Base-by-base conservation (phyloP, 2,888 invertebrate species). In the Chalcis sispes region DNA sequence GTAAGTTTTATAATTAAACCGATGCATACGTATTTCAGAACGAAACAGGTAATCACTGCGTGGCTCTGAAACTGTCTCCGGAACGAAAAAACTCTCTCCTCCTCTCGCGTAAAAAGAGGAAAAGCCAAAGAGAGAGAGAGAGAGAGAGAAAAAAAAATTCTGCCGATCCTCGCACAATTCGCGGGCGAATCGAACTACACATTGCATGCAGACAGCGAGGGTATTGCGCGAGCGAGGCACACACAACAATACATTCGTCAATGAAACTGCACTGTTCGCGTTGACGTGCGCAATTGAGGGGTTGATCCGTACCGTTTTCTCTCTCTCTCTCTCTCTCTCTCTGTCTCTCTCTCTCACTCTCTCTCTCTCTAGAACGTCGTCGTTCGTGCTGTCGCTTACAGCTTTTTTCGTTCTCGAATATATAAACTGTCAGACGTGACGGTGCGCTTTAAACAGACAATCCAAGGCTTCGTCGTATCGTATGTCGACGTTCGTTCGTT, bases 261-360 rank as follows among this genome's bases (percentile, higher is more conserved):
- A 73, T 77, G 72, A 77, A 36, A 73, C 72, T 70, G 70, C 70
- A 61, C 70, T 59, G 56, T 62, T 65, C 69, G 52, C 69, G 77
- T 77, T 77, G 77, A 77, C 73, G 61, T 77, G 72, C 65, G 70
- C 77, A 77, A 77, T 77, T 77, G 77, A 77, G 77, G 77, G 72
- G 64, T 71, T 76, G 75, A 76, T 76, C 71, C 61, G 46, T 36
- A 36, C 25, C 66, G 46, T 23, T 18, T 40, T 32, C 20, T 29
- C 10, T 36, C 4, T 36, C 36, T 36, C 36, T 36, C 36, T 36
- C 10, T 10, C 10, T 36, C 10, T 10, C 10, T 10, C 10, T 36
- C 36, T 36, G 4, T 36, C 36, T 10, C 36, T 36, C 36, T 4
- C 5, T 36, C 10, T 36, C 36, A 7, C 36, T 36, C 36, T 36